phyloP scores from a whole-genome alignment of 2,113 vertebrate species.

The Podiceps cristatus region DNA sequence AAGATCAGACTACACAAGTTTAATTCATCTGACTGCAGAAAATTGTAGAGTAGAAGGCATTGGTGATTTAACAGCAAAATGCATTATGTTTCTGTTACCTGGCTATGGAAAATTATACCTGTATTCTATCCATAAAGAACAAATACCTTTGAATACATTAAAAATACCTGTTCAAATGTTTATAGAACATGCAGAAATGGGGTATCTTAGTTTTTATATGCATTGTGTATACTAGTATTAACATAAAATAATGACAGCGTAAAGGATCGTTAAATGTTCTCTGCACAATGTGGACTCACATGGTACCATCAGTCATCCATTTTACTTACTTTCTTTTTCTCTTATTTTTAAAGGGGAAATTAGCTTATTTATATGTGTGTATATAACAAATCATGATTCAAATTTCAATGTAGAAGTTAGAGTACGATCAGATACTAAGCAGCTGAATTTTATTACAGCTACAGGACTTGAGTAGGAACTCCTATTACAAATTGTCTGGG shows the following conservation, averaged over 20 bases:
- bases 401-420: not conserved
- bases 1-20: not conserved
- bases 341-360: not conserved
- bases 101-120: not conserved
- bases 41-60: not conserved
- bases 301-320: not conserved
- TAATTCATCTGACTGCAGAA: not conserved
- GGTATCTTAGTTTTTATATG: not conserved
- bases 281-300: not conserved
- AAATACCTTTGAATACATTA: not conserved
- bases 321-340: not conserved
- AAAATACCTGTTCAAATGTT: not conserved
- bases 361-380: not conserved
- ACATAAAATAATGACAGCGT: not conserved
- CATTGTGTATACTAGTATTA: not conserved
- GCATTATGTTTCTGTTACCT: not conserved
- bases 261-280: not conserved
- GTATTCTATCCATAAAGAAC: not conserved
- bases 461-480: not conserved
- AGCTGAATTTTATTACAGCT: not conserved
- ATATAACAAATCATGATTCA: not conserved
- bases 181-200: not conserved
- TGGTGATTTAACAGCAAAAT: not conserved
- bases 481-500: not conserved
- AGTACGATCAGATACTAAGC: not conserved